A percentile compares a stretch with the other conserved stretches of the same genome.
Conservation (phyloP, 2,888 invertebrate species). For the Junonia oenone region DNA sequence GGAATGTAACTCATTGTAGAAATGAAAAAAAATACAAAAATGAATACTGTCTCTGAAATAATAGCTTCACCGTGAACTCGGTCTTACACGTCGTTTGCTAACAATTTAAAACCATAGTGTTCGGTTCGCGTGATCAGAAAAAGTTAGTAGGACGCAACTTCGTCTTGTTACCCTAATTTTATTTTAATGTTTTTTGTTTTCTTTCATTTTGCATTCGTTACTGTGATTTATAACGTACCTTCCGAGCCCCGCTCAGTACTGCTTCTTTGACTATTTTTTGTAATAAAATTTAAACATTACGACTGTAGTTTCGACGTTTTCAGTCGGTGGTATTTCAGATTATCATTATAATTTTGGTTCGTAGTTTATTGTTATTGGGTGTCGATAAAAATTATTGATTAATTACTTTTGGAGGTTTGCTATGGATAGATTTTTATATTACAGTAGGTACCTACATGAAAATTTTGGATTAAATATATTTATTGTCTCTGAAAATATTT, state of each 20-base stretch:
- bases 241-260: slow-evolving; percentile 19
- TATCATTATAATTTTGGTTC: not conserved
- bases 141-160: slow-evolving; percentile 65
- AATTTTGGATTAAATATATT: too few species aligned
- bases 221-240: slow-evolving; percentile 50
- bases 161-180: slow-evolving; percentile 68
- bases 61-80: not conserved
- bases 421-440: too few species aligned
- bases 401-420: not conserved
- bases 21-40: too few species aligned
- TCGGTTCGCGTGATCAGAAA: slow-evolving; percentile 56
- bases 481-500: too few species aligned
- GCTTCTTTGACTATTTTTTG: slow-evolving; percentile 2
- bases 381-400: not conserved
- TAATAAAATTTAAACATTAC: slow-evolving; percentile 22
- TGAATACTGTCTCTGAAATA: not conserved
- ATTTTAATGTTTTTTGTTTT: slow-evolving; percentile 59
- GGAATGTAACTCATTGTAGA: too few species aligned
- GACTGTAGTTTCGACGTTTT: slow-evolving; percentile 3
- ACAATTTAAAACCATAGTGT: slow-evolving; percentile 54
- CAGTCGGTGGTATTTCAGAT: not conserved
- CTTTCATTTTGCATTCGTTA: slow-evolving; percentile 50
- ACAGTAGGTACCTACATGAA: too few species aligned
- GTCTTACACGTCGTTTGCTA: slow-evolving; percentile 3
- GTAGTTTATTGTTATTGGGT: not conserved